Percentiles rank a stretch among this genome's conserved stretches.
Conservation (phyloP, 1,140 invertebrate species). For the Helicorthomorpha holstii region DNA sequence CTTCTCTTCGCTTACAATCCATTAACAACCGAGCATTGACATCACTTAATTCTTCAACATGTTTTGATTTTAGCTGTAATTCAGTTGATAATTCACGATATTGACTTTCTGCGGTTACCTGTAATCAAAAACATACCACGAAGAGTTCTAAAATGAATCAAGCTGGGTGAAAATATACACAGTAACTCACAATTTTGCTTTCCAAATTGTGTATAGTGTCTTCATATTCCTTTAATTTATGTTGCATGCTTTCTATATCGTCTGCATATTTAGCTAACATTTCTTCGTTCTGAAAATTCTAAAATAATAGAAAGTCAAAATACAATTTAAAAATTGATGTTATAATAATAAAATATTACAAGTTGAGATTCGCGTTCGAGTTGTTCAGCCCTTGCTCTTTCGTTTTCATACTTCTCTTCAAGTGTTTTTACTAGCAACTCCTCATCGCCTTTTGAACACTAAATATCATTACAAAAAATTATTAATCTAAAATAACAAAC, state of each 20-base stretch:
- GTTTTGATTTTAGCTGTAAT: no score
- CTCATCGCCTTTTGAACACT: background rate
- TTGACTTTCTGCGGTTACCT: no score
- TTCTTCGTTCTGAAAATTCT: slow-evolving; percentile 19
- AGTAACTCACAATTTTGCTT: background rate
- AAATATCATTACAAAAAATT: background rate
- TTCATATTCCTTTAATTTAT: slow-evolving; percentile 20
- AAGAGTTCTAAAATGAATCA: no score
- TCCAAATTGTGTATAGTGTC: slow-evolving; percentile 6
- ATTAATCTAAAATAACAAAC: background rate
- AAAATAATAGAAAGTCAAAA: background rate
- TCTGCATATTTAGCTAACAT: slow-evolving; percentile 8
- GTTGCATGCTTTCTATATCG: slow-evolving; percentile 26
- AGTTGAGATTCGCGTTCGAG: slow-evolving; percentile 34
- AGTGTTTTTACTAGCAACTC: slow-evolving; percentile 22
- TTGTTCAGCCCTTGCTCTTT: slow-evolving; percentile 28
- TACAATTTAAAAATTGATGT: background rate
- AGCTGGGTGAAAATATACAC: no score
- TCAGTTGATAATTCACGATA: no score
- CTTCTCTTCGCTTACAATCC: slow-evolving; percentile 21
- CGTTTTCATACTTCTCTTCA: slow-evolving; percentile 30
- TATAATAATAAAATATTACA: no score
- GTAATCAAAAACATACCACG: no score
- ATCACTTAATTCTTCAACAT: no score
- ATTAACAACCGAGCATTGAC: no score